A percentile compares a stretch with the other conserved stretches of the same genome.
phyloP scores from a whole-genome alignment of 2,888 invertebrate species.

The Tineola bisselliella region DNA sequence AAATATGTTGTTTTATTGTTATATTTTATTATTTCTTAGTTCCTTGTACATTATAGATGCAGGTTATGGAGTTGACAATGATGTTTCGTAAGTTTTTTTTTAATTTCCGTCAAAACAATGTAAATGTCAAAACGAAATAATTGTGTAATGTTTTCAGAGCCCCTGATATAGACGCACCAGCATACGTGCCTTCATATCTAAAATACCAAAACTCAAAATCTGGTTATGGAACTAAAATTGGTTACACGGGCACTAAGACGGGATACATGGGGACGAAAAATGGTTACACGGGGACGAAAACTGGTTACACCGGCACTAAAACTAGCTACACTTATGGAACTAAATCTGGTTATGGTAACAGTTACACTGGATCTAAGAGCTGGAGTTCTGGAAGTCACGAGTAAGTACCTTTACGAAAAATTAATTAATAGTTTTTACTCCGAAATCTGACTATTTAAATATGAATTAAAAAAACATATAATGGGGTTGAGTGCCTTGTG shows the following conservation, averaged over 20 bases:
- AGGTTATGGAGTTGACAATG: conserved; percentile 32
- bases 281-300: conserved; percentile 21
- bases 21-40: not conserved
- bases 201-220: conserved; percentile 25
- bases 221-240: conserved; percentile 25
- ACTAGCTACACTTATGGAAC: conserved; percentile 21
- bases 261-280: conserved; percentile 24
- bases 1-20: not conserved
- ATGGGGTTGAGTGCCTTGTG: no score
- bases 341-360: conserved; percentile 23
- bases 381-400: conserved; percentile 5
- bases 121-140: no score
- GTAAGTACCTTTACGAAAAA: not conserved
- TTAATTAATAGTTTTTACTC: no score
- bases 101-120: no score
- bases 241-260: conserved; percentile 17
- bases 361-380: conserved; percentile 23
- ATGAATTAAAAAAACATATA: no score
- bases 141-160: no score
- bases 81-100: conserved; percentile 36
- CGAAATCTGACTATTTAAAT: not conserved
- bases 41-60: conserved; percentile 22
- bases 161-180: conserved; percentile 48
- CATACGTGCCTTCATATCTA: conserved; percentile 40
- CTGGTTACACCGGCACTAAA: conserved; percentile 23